These are phyloP conservation scores for Bombyx huttoni DNA, from an alignment of 2,888 invertebrate species.

Conservation along the genomic window DNA sequence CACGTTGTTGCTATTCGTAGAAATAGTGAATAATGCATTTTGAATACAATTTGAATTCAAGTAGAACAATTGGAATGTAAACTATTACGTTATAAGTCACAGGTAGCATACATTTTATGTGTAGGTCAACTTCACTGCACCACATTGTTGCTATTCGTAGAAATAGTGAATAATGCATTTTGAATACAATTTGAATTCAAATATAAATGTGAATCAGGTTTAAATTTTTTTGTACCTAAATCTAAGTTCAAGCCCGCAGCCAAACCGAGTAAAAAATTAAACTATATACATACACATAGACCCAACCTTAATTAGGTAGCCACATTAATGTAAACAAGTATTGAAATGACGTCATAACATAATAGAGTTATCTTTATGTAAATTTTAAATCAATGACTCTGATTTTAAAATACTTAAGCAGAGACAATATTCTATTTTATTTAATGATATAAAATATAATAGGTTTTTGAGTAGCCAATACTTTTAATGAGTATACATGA, in stretches of 20 bases:
- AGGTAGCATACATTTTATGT: neutral
- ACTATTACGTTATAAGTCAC: neutral
- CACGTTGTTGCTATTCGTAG: conserved; percentile 18
- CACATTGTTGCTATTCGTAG: conserved; percentile 18
- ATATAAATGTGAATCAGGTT: conserved; percentile 24
- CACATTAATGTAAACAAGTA: neutral
- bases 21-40: conserved; percentile 34
- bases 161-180: conserved; percentile 34
- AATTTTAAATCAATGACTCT: neutral
- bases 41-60: conserved; percentile 30
- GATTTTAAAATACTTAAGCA: no score
- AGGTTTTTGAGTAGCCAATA: no score
- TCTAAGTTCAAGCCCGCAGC: conserved; percentile 15
- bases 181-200: conserved; percentile 30
- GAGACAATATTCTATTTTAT: no score
- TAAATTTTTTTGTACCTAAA: conserved; percentile 19
- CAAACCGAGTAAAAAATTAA: neutral
- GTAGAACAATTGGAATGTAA: neutral
- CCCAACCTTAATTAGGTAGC: neutral
- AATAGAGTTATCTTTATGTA: neutral
- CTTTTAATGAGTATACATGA: no score
- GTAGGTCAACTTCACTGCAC: conserved; percentile 30
- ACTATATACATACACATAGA: neutral
- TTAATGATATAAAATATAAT: no score
- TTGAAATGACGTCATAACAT: neutral